These are phyloP conservation scores for Crotalus helleri DNA, from an alignment of 2,113 vertebrate species.

Conservation along the genomic window DNA sequence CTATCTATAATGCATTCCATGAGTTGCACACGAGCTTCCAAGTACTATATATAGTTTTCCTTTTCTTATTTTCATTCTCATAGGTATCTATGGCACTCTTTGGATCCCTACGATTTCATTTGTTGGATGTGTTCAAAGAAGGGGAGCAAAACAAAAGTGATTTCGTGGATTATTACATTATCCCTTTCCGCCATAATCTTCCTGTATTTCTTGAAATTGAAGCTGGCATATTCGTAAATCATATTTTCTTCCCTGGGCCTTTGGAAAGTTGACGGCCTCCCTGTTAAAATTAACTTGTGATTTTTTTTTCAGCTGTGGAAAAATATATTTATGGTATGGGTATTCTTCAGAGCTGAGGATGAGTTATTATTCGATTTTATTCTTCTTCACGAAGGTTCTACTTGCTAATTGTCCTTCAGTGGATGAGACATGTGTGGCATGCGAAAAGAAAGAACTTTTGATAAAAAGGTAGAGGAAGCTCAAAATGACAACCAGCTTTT, in stretches of 20 bases:
- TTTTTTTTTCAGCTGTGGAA: constrained; percentile 35
- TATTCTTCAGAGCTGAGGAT: constrained; percentile 26
- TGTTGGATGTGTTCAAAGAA: constrained; percentile 42
- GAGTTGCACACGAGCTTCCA: constrained; percentile 48
- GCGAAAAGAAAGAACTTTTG: constrained; percentile 1
- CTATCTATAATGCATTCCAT: constrained; percentile 33
- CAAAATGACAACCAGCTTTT: background rate
- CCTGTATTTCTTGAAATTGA: constrained; percentile 61
- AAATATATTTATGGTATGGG: constrained; percentile 32
- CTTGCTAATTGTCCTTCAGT: constrained; percentile 20
- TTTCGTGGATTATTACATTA: constrained; percentile 51
- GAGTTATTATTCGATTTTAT: constrained; percentile 37
- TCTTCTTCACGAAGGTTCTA: background rate
- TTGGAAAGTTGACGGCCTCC: constrained; percentile 52
- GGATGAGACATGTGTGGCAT: constrained; percentile 17
- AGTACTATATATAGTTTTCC: constrained; percentile 31
- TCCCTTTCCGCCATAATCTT: constrained; percentile 18
- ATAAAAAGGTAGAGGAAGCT: background rate
- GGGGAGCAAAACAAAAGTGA: constrained; percentile 16
- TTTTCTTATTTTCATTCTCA: constrained; percentile 54
- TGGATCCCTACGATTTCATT: constrained; percentile 58
- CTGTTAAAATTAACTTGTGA: constrained; percentile 52
- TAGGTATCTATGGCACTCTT: constrained; percentile 37
- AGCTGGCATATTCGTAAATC: constrained; percentile 57
- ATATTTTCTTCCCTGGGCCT: constrained; percentile 47